Conservation (phyloP, 2,888 invertebrate species). For the Digitonthophagus gazella region DNA sequence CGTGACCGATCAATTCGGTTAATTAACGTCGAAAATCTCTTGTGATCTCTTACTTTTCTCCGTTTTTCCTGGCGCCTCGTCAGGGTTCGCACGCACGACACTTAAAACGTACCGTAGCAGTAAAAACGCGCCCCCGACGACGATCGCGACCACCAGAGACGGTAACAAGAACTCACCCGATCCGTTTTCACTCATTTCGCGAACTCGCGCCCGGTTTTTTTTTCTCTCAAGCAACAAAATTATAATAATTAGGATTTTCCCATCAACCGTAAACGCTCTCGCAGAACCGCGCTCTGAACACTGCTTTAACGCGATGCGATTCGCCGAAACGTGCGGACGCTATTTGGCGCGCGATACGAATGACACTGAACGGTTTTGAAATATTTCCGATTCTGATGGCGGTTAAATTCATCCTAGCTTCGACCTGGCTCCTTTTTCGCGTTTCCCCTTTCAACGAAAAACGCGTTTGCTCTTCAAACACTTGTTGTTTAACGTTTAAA, state of each 20-base stretch:
- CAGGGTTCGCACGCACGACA: conserved; percentile 38
- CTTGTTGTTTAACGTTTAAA: not conserved
- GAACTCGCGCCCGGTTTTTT: conserved; percentile 38
- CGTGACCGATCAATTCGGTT: conserved; percentile 1
- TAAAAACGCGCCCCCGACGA: conserved; percentile 42
- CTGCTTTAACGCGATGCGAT: conserved; percentile 14
- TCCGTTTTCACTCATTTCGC: conserved; percentile 25
- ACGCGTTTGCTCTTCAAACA: not conserved
- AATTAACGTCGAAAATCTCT: not conserved
- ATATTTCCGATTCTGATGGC: not conserved
- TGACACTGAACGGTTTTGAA: not conserved
- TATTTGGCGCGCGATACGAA: conserved; percentile 29
- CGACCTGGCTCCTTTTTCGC: too few relatives aligned
- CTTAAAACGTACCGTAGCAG: conserved; percentile 43
- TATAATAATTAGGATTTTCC: conserved; percentile 11
- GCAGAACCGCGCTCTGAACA: conserved; percentile 11
- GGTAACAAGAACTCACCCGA: conserved; percentile 33
- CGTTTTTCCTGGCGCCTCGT: conserved; percentile 21
- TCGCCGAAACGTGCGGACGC: conserved; percentile 2
- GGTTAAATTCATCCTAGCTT: not conserved
- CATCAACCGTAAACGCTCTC: conserved; percentile 17
- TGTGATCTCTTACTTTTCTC: conserved; percentile 39
- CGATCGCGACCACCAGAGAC: conserved; percentile 38
- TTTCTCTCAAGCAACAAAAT: conserved; percentile 7
- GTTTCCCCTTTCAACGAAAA: not conserved